Percentiles rank a stretch among this genome's conserved stretches.
Conservation (phyloP, 2,888 invertebrate genomes). For the Caenorhabditis sp. region DNA sequence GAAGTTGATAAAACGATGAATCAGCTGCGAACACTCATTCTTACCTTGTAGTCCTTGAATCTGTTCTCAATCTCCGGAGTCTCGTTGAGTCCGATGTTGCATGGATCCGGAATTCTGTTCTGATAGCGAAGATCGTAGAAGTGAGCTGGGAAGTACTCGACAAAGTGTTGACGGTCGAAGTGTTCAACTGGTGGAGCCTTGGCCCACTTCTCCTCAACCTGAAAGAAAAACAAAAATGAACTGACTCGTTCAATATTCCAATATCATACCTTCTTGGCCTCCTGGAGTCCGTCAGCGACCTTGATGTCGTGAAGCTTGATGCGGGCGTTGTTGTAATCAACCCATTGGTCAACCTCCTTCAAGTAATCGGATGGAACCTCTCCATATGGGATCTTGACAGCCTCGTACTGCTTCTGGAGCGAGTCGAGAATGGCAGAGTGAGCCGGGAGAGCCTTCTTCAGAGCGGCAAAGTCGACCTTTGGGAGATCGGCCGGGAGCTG, state of each 20-base stretch:
- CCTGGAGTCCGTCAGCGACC: slow-evolving; percentile 75
- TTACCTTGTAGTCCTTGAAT: slow-evolving; percentile 77
- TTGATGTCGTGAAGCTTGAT: slow-evolving; percentile 74
- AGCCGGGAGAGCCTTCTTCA: slow-evolving; percentile 78
- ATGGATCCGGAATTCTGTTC: slow-evolving; percentile 75
- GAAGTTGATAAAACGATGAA: slow-evolving; percentile 7
- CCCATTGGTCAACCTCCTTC: slow-evolving; percentile 76
- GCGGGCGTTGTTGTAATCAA: slow-evolving; percentile 75
- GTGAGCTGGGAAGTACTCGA: slow-evolving; percentile 73
- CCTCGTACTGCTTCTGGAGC: slow-evolving; percentile 78
- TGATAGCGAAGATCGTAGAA: slow-evolving; percentile 77
- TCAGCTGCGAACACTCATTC: not conserved
- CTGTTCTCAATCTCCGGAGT: slow-evolving; percentile 72
- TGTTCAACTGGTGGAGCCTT: slow-evolving; percentile 79
- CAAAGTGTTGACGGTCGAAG: slow-evolving; percentile 76
- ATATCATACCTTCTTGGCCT: slow-evolving; percentile 74
- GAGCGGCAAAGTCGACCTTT: slow-evolving; percentile 77
- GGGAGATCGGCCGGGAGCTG: slow-evolving; percentile 77
- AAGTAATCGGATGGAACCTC: slow-evolving; percentile 72
- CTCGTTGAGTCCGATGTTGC: slow-evolving; percentile 76
- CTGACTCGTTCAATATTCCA: not conserved
- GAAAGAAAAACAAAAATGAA: no score
- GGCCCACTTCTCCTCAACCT: slow-evolving; percentile 78
- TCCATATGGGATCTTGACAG: slow-evolving; percentile 78
- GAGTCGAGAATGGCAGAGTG: slow-evolving; percentile 75